Conservation (phyloP, 2,797 vertebrate genomes). For the Poeciliopsis infans region DNA sequence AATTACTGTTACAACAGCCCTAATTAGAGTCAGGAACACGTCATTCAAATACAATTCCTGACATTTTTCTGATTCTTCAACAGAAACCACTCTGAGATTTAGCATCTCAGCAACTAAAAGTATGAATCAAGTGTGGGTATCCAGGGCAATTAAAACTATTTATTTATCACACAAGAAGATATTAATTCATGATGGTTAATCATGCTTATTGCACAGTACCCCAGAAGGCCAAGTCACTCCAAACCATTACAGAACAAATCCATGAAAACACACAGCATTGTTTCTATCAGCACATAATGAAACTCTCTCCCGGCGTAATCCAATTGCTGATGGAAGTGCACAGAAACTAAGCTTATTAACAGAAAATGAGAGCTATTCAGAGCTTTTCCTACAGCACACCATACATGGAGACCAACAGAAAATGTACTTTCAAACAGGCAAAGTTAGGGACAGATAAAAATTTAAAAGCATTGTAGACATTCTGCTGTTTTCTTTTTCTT, state of each 20-base stretch:
- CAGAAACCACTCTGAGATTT: background rate
- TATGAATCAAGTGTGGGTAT: background rate
- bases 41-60: background rate
- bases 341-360: constrained; percentile 53
- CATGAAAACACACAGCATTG: background rate
- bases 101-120: background rate
- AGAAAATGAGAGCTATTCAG: constrained; percentile 49
- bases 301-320: constrained; percentile 42
- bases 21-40: background rate
- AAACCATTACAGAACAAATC: constrained; percentile 16
- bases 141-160: background rate
- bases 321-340: constrained; percentile 53
- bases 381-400: constrained; percentile 24
- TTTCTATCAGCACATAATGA: constrained; percentile 33
- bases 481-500: background rate
- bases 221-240: background rate
- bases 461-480: background rate
- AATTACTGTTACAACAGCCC: too few species aligned
- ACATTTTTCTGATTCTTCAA: background rate
- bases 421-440: constrained; percentile 3
- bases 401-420: constrained; percentile 14
- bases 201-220: background rate
- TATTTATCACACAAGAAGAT: background rate
- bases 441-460: background rate
- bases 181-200: background rate